A percentile compares a stretch with the other conserved stretches of the same genome.
Conservation (phyloP, 2,888 invertebrate species). For the Phyto melanocephala region DNA sequence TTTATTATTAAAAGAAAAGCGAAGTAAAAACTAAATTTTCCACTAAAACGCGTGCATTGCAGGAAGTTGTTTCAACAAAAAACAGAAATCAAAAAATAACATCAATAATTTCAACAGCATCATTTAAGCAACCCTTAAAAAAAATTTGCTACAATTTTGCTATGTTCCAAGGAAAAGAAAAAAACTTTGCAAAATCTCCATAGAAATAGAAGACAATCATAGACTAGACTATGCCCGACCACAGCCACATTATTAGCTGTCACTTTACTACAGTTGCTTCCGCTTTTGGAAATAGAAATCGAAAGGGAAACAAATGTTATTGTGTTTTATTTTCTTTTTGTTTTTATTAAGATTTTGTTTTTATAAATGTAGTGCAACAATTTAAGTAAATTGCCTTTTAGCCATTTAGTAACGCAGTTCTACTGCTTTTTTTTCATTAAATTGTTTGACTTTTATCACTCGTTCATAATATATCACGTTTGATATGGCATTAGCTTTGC, state of each 20-base stretch:
- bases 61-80: constrained; percentile 74
- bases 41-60: constrained; percentile 71
- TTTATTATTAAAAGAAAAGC: constrained; percentile 45
- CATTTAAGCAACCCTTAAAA: constrained; percentile 30
- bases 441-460: constrained; percentile 28
- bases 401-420: constrained; percentile 62
- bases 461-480: constrained; percentile 13
- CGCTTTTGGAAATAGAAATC: constrained; percentile 11
- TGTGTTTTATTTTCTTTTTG: constrained; percentile 19
- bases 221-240: not conserved
- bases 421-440: constrained; percentile 8
- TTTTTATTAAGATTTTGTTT: constrained; percentile 12
- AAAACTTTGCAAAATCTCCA: not conserved
- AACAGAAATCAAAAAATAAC: constrained; percentile 16
- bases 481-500: constrained; percentile 34
- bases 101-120: constrained; percentile 31
- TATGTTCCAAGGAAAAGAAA: not conserved
- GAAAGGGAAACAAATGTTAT: constrained; percentile 1
- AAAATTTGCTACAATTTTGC: not conserved
- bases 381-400: constrained; percentile 64
- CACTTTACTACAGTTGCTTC: constrained; percentile 56
- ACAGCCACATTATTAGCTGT: constrained; percentile 64
- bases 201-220: not conserved
- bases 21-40: constrained; percentile 46
- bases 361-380: constrained; percentile 49